Evolutionary conservation across 2,888 invertebrate species (phyloP), one percentile per base, ranked within the genome.

Genomic region (Caenorhabditis sulstoni): DNA sequence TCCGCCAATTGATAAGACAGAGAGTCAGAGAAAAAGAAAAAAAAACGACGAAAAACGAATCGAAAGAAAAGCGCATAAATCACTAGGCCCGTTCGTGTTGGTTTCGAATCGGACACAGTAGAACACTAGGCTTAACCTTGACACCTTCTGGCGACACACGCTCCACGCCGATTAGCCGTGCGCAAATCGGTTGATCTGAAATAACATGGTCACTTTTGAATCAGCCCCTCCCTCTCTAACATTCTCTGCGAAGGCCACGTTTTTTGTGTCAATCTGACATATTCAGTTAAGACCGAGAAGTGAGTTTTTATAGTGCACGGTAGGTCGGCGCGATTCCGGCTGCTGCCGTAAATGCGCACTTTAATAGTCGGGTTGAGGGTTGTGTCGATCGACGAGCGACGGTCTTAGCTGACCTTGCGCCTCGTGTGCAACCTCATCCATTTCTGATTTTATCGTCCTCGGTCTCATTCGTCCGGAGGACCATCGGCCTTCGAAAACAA

Each of bases 231-330:
- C n/a, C n/a, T n/a, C n/a, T n/a, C n/a, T n/a, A n/a, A n/a, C n/a
- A n/a, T n/a, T n/a, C n/a, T n/a, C n/a, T n/a, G n/a, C n/a, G n/a
- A n/a, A n/a, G n/a, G n/a, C n/a, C n/a, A n/a, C n/a, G n/a, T 37
- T 37, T 37, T 37, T 37, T 37, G 37, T 37, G n/a, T n/a, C n/a
- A n/a, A n/a, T n/a, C n/a, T n/a, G n/a, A n/a, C n/a, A n/a, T n/a
- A n/a, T n/a, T n/a, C n/a, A n/a, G n/a, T n/a, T n/a, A 29, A 29
- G 29, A 29, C 7, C 4, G 29, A 29, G 7, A 7, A 29, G 29
- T 29, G n/a, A 55, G 49, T 67, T 71, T 71, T 71, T 71, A 71
- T 71, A 62, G 62, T 71, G 55, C 71, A 49, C n/a, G 44, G 11
- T 44, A 45, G 55, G 29, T 52, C 29, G 20, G 44, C 29, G 16